A percentile compares a stretch with the other conserved stretches of the same genome.
Evolutionary conservation across 2,888 invertebrate species (phyloP).

Genomic region (Euplagia quadripunctaria): DNA sequence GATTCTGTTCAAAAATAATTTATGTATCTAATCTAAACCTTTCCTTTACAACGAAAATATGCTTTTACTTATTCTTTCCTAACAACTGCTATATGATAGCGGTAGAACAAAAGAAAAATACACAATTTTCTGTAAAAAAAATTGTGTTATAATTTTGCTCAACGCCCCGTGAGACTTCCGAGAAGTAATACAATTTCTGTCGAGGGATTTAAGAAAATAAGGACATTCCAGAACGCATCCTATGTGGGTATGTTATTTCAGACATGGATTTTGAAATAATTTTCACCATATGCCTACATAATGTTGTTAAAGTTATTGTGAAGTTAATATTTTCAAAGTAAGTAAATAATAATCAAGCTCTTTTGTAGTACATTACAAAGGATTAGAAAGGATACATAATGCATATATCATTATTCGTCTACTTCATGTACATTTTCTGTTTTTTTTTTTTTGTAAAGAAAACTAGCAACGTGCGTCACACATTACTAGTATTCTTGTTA

Average conservation of each 20-base stretch:
- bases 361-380: too few species aligned
- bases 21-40: slow-evolving; percentile 2
- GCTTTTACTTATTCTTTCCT: background rate
- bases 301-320: background rate
- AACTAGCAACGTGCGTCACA: too few species aligned
- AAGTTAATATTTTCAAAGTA: background rate
- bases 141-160: slow-evolving; percentile 1
- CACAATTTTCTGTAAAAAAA: background rate
- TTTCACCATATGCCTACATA: background rate
- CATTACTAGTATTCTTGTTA: too few species aligned
- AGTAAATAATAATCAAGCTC: too few species aligned
- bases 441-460: too few species aligned
- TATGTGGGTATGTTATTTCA: background rate
- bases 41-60: slow-evolving; percentile 1
- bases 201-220: background rate
- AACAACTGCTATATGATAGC: too few species aligned
- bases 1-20: slow-evolving; percentile 18
- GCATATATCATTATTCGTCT: too few species aligned
- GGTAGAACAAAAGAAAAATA: background rate
- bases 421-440: too few species aligned
- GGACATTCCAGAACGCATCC: background rate
- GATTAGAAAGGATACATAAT: too few species aligned
- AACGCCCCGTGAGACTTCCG: slow-evolving; percentile 7
- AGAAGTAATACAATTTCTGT: background rate
- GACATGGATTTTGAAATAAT: too few species aligned